Percentiles rank a stretch among this genome's conserved stretches.
Conservation (phyloP, 1,140 invertebrate species). For the Drosophila arawakana region DNA sequence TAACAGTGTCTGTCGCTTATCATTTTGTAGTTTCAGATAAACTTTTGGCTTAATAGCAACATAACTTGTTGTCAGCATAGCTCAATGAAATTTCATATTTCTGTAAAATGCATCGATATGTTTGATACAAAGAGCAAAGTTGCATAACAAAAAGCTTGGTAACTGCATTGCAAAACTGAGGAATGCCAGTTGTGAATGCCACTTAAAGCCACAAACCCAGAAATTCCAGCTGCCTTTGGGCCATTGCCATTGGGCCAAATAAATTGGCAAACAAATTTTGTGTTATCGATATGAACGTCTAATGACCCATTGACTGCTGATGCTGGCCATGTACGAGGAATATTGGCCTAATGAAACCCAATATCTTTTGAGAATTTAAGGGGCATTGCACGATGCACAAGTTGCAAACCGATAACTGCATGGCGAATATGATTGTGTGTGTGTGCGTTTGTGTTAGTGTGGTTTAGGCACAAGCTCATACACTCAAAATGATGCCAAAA, state of each 20-base stretch:
- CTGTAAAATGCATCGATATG: slow-evolving; percentile 22
- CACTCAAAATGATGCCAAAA: slow-evolving; percentile 52
- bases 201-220: slow-evolving; percentile 29
- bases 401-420: slow-evolving; percentile 55
- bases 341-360: slow-evolving; percentile 75
- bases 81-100: slow-evolving; percentile 17
- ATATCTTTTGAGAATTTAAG: slow-evolving; percentile 69
- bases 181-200: slow-evolving; percentile 26
- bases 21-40: not conserved
- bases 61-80: slow-evolving; percentile 25
- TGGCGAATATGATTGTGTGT: slow-evolving; percentile 6
- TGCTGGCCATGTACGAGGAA: slow-evolving; percentile 7
- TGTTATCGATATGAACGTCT: slow-evolving; percentile 57
- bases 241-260: slow-evolving; percentile 32
- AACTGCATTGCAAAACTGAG: slow-evolving; percentile 1
- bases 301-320: slow-evolving; percentile 70
- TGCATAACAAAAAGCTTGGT: not conserved
- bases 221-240: slow-evolving; percentile 18
- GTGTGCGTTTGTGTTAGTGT: slow-evolving; percentile 10
- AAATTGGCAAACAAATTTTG: slow-evolving; percentile 64
- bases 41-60: slow-evolving; percentile 4
- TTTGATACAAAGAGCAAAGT: slow-evolving; percentile 4
- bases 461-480: slow-evolving; percentile 32
- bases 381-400: slow-evolving; percentile 61
- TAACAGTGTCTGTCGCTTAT: too few species aligned